Evolutionary conservation across 2,113 vertebrate species (phyloP).

Genomic region (Pao palembangensis): DNA sequence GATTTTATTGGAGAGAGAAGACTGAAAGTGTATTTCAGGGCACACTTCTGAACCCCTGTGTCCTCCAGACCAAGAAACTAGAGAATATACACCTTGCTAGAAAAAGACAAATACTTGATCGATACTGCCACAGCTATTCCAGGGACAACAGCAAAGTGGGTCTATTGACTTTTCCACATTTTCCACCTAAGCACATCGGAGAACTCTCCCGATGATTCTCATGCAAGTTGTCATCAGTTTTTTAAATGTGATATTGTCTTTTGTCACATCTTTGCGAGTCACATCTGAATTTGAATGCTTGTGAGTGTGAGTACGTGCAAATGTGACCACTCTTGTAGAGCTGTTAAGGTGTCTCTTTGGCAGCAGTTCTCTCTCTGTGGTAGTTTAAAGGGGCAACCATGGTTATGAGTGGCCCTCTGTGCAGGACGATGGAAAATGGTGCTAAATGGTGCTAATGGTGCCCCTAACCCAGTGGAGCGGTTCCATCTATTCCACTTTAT

Average conservation of each 20-base stretch:
- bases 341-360: slow-evolving; percentile 20
- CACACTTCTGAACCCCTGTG: slow-evolving; percentile 40
- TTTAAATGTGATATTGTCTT: slow-evolving; percentile 12
- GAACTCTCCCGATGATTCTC: slow-evolving; percentile 30
- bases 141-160: slow-evolving; percentile 53
- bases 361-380: slow-evolving; percentile 18
- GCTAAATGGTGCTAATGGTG: too few relatives aligned
- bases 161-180: slow-evolving; percentile 63
- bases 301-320: slow-evolving; percentile 4
- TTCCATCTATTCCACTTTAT: slow-evolving; percentile 34
- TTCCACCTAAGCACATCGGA: slow-evolving; percentile 33
- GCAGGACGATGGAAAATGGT: slow-evolving; percentile 34
- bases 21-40: slow-evolving; percentile 7
- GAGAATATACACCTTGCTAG: slow-evolving; percentile 34
- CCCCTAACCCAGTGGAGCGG: slow-evolving; percentile 14
- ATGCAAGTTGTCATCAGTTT: slow-evolving; percentile 12
- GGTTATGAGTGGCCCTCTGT: slow-evolving; percentile 32
- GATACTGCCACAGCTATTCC: slow-evolving; percentile 63
- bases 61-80: slow-evolving; percentile 35
- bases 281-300: slow-evolving; percentile 36
- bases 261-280: slow-evolving; percentile 11
- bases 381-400: slow-evolving; percentile 43
- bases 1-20: too few relatives aligned
- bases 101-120: slow-evolving; percentile 51
- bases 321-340: slow-evolving; percentile 21